Evolutionary conservation across 2,797 vertebrate genomes (phyloP).

Genomic region (Chelmon rostratus): DNA sequence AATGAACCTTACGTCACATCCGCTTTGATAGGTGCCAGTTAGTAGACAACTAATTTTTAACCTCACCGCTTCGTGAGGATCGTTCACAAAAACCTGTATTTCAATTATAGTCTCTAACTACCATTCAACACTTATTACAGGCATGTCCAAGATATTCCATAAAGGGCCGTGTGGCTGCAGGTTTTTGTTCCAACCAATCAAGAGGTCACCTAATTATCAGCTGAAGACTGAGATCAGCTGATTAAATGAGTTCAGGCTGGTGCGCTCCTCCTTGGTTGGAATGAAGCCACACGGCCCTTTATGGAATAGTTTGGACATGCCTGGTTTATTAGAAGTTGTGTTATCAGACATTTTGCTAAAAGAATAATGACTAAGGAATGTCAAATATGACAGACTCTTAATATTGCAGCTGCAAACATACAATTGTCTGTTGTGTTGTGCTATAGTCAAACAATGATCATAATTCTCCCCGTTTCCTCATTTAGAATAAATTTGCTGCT

Average conservation of each 20-base stretch:
- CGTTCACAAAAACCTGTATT: background rate
- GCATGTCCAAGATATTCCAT: no score
- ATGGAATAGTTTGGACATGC: no score
- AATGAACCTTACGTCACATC: background rate
- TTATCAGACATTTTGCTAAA: background rate
- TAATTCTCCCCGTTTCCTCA: background rate
- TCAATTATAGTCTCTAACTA: background rate
- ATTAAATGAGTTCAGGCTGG: no score
- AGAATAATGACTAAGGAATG: background rate
- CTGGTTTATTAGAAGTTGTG: no score
- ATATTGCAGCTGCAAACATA: background rate
- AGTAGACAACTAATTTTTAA: accelerated
- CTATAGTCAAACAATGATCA: background rate
- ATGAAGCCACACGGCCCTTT: no score
- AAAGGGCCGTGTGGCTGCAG: no score
- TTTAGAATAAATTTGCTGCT: background rate
- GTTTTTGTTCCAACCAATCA: no score
- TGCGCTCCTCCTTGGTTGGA: no score
- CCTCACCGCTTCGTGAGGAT: background rate
- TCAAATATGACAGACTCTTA: background rate
- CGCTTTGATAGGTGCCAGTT: background rate
- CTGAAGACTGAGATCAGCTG: no score
- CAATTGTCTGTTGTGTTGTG: background rate
- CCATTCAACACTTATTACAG: background rate
- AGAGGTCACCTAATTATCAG: no score